Conservation (phyloP, 1,140 invertebrate genomes). For the Plodia interpunctella region DNA sequence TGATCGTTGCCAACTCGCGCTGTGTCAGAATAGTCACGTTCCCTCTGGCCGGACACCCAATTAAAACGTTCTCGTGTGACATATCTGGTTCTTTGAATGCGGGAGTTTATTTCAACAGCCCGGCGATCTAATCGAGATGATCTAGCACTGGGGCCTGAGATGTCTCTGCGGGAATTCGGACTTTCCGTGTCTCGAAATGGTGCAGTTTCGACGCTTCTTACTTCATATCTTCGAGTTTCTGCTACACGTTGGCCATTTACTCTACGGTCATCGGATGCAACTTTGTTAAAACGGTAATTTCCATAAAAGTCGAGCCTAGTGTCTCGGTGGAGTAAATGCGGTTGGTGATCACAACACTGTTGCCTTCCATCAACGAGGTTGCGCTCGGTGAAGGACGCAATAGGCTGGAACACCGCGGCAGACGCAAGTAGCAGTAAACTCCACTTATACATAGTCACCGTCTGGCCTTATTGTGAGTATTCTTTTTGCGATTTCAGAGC, state of each 20-base stretch:
- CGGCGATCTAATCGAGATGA: neutral
- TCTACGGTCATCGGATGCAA: slow-evolving; percentile 16
- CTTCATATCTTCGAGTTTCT: neutral
- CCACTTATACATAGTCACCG: slow-evolving; percentile 70
- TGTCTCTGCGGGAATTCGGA: neutral
- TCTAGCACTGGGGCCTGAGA: neutral
- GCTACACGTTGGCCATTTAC: slow-evolving; percentile 13
- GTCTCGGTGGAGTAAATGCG: slow-evolving; percentile 21
- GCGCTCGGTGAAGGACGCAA: slow-evolving; percentile 41
- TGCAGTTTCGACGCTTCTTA: neutral
- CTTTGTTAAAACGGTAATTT: slow-evolving; percentile 17
- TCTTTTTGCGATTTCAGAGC: slow-evolving; percentile 30
- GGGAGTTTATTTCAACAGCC: neutral
- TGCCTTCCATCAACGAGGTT: slow-evolving; percentile 59
- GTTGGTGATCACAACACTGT: slow-evolving; percentile 35
- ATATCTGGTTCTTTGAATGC: neutral
- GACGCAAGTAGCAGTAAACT: slow-evolving; percentile 55
- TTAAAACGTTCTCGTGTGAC: neutral
- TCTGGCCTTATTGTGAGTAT: slow-evolving; percentile 28
- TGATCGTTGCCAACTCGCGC: neutral
- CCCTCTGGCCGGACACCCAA: neutral
- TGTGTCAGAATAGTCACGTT: neutral
- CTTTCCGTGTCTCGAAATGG: neutral
- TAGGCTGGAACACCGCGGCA: slow-evolving; percentile 48
- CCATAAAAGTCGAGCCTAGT: slow-evolving; percentile 21